phyloP scores from a whole-genome alignment of 2,888 invertebrate genomes.

The Drosophila antonietae region DNA sequence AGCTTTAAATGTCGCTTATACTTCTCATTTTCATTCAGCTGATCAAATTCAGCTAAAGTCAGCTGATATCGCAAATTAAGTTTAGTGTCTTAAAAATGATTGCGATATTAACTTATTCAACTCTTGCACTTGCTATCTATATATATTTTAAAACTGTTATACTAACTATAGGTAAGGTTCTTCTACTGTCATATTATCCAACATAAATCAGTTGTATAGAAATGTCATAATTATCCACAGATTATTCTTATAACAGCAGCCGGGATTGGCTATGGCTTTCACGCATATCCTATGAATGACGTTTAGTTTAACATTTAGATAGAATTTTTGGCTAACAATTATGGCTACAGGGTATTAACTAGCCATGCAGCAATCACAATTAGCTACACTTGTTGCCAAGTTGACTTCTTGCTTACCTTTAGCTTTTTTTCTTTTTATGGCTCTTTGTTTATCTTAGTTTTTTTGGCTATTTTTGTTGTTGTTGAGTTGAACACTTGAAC shows the following conservation, averaged over 20 bases:
- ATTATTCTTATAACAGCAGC: not conserved
- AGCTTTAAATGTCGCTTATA: not conserved
- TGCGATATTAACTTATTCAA: too few relatives aligned
- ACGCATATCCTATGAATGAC: not conserved
- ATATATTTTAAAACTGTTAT: not conserved
- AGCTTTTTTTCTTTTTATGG: slow-evolving; percentile 19
- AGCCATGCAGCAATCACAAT: slow-evolving; percentile 5
- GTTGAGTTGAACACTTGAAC: slow-evolving; percentile 38
- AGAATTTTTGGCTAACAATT: not conserved
- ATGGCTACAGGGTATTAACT: slow-evolving; percentile 21
- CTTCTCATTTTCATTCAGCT: not conserved
- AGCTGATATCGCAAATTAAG: not conserved
- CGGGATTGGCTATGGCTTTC: slow-evolving; percentile 1
- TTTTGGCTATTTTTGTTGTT: slow-evolving; percentile 36
- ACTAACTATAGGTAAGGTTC: not conserved
- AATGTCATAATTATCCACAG: not conserved
- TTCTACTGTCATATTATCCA: not conserved
- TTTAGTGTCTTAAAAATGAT: not conserved
- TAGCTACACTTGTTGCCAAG: slow-evolving; percentile 21
- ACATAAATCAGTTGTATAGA: not conserved
- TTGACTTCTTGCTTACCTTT: slow-evolving; percentile 29
- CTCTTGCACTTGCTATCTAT: too few relatives aligned
- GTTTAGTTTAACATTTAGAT: not conserved
- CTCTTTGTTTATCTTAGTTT: not conserved
- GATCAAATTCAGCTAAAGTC: not conserved